Evolutionary conservation across 2,797 vertebrate genomes (phyloP), one percentile per base, ranked within the genome.

Genomic region (Fistularia tabacaria): DNA sequence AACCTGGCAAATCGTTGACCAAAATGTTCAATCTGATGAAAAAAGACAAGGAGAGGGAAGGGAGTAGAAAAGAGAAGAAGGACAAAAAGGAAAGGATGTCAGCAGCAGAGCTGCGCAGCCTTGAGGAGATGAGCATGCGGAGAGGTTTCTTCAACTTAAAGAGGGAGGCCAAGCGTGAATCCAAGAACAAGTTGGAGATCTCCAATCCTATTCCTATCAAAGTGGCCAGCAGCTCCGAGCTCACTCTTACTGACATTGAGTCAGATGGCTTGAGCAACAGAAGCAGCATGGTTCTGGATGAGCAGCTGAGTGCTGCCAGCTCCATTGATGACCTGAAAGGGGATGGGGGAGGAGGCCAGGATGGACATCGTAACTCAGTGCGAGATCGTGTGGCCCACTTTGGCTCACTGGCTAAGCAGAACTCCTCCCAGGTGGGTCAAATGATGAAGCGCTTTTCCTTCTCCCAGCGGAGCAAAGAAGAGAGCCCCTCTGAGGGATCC

Each of bases 371-470:
- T 7, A 86, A 92, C 73, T 97, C 95, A 0, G 97, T 98, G 41
- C 91, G 95, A 38, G 96, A 98, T 51, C 87, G 94, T 0, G 95
- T 96, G 0, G 95, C 95, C 70, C 93, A 94, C 66, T 98, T 96
- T 0, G 95, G 97, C 39, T 93, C 96, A 0, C 73, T 98, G 50
- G 94, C 95, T 78, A 98, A 96, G 80, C 95, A 96, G 75, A 98
- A 95, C 85, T 97, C 91, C 57, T 91, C 91, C 0, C 95, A 97
- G 85, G 88, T 96, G 87, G 90, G 90, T 25, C 90, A 92, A 59
- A 96, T 98, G n/a, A 97, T 96, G 83, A 99, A 98, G 66, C 93
- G 95, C 47, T 98, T 98, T 79, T 99, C 96, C 25, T 98, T 98
- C 77, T 98, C 97, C 9, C 95, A 97, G 76, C 89, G 85, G 64